Conservation (phyloP, 2,888 invertebrate genomes). For the Dermolepida albohirtum region DNA sequence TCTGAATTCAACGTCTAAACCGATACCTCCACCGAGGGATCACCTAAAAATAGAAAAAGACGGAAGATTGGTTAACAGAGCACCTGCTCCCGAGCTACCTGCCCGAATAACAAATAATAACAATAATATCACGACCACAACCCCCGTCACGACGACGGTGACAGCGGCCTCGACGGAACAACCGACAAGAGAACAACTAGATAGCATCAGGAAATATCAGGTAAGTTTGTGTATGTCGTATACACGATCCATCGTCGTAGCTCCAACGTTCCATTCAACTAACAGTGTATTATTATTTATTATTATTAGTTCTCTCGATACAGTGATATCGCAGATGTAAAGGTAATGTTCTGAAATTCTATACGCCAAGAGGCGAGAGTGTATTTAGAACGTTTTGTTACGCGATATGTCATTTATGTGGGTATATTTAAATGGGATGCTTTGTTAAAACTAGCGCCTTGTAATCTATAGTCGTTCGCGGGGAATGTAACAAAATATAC, state of each 20-base stretch:
- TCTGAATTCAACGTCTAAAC: slow-evolving; percentile 63
- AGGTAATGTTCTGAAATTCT: slow-evolving; percentile 25
- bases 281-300: slow-evolving; percentile 19
- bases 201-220: slow-evolving; percentile 93
- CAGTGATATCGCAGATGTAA: neutral
- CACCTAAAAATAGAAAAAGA: slow-evolving; percentile 74
- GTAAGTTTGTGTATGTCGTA: slow-evolving; percentile 66
- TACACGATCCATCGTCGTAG: neutral
- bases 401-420: no score
- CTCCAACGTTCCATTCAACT: slow-evolving; percentile 12
- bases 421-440: no score
- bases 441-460: no score
- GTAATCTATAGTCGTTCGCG: no score
- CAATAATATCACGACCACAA: slow-evolving; percentile 59
- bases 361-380: neutral
- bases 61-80: slow-evolving; percentile 71
- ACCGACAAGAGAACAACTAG: slow-evolving; percentile 88
- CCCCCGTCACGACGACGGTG: slow-evolving; percentile 46
- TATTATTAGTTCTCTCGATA: slow-evolving; percentile 21
- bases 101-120: slow-evolving; percentile 71
- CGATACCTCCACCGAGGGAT: slow-evolving; percentile 75
- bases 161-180: slow-evolving; percentile 67
- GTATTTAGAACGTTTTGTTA: no score
- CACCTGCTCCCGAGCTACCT: slow-evolving; percentile 77
- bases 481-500: no score